Evolutionary conservation across 92 coral and sea anemone genomes (phyloP), one percentile per base, ranked within the genome.

Genomic region (Isaurus tuberculatus): DNA sequence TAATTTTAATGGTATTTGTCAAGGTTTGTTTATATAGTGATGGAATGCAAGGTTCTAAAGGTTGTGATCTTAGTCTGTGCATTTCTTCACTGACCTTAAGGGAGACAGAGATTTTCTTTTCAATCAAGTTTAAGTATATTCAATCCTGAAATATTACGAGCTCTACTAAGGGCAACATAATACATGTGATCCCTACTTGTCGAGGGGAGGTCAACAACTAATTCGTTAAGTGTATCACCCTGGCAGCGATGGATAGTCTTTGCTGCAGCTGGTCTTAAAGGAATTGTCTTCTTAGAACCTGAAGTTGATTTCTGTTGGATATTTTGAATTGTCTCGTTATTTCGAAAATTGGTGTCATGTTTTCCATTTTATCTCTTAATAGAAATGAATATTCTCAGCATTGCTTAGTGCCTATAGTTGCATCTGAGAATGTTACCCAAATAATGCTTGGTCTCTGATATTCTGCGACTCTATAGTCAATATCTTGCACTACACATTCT

Each of bases 121-220:
- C 84, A 30, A 33, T 63, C 8, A 80, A 40, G 73, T 80, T 72
- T n/a, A 29, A 58, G 43, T 8, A 80, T 57, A 64, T 80, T n/a
- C 64, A 80, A 23, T 30, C 84, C 84, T 53, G 49, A 65, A 28
- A 61, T 61, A 11, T 65, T 55, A 26, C 37, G 48, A 29, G 53
- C 84, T 61, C 84, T 79, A 19, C 84, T 79, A 27, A 60, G 84
- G 40, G 51, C 84, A 16, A 79, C 83, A 79, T 79, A 79, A 48
- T 79, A 28, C 26, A 31, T 79, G 2, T 70, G 43, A 23, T 28
- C 13, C 29, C 25, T 19, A 13, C 16, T 51, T 13, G 60, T 8
- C 8, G 17, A 23, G 8, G 17, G n/a, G 20, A 51, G 20, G 17
- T 51, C 60, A 3, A 51, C 60, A 14, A 51, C 17, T 51, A 51